Evolutionary conservation across 2,888 invertebrate genomes (phyloP), one percentile per base, ranked within the genome.

Genomic region (Diaphora mendica): DNA sequence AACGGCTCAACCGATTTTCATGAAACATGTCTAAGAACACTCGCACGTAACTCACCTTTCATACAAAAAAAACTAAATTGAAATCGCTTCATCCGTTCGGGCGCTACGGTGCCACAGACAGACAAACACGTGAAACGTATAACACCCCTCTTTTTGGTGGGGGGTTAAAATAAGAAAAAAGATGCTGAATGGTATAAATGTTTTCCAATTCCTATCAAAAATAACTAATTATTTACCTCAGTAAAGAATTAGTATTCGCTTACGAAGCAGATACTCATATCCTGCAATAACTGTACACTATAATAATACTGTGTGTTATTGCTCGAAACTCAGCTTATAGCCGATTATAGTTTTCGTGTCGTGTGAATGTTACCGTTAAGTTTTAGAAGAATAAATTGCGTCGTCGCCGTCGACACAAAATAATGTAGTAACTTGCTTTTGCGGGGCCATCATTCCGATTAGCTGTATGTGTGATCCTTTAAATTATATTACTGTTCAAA

Each of bases 391-490:
- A 87, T 87, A 88, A 84, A 85, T 87, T 83, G 87, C 84, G 82
- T 85, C 85, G 86, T 77, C 84, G 82, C 85, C 85, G 86, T 77
- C 85, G 82, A 81, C 78, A 86, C 87, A 85, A 88, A 90, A 89
- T 89, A 87, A 86, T 79, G 71, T 74, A 77, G 77, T 76, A 77
- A 66, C 44, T 30, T 82, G 80, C 82, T 82, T 81, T 82, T 79
- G 85, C 80, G 85, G 90, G 93, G 92, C 94, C 94, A 93, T 93
- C 92, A 93, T 86, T 91, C 91, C 75, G 79, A 78, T 77, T 80
- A 84, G 81, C 86, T 92, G 92, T 93, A 88, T 71, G 78, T 72
- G 77, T 86, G 86, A 89, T 87, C 83, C 80, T 82, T 72, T 77
- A 75, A 65, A 72, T 72, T 55, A 70, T 64, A 26, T 70, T 55